Evolutionary conservation across 2,113 vertebrate genomes (phyloP).

Genomic region (Ancistrus triradiatus): DNA sequence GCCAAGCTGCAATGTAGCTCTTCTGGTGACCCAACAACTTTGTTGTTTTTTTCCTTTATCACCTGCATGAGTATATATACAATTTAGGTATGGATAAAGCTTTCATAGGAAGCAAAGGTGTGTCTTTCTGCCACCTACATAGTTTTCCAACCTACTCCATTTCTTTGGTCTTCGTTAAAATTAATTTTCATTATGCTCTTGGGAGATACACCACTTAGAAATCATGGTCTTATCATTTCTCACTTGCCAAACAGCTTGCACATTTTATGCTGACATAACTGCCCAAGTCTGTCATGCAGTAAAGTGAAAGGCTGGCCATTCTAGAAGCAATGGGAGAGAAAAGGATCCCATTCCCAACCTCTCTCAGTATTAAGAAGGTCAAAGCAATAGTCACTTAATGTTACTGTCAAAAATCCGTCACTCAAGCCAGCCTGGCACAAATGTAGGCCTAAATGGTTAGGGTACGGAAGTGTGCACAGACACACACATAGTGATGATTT

Average conservation of each 20-base stretch:
- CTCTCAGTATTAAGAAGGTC: conserved; percentile 36
- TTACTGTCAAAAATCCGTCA: conserved; percentile 9
- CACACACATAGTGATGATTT: background rate
- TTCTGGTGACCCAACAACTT: too few species aligned
- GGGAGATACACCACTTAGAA: conserved; percentile 55
- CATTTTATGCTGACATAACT: conserved; percentile 52
- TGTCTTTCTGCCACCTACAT: conserved; percentile 1
- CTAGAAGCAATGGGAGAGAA: conserved; percentile 31
- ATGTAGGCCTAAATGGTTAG: background rate
- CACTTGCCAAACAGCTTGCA: conserved; percentile 49
- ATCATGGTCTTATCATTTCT: conserved; percentile 53
- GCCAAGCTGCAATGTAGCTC: too few species aligned
- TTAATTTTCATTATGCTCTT: conserved; percentile 52
- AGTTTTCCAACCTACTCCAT: conserved; percentile 40
- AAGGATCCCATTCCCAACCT: conserved; percentile 1
- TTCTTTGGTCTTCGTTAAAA: conserved; percentile 46
- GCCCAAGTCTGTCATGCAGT: conserved; percentile 49
- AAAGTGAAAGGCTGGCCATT: conserved; percentile 44
- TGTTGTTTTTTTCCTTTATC: too few species aligned
- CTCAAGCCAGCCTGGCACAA: conserved; percentile 4
- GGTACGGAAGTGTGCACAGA: background rate
- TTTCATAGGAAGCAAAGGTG: background rate
- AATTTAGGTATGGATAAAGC: too few species aligned
- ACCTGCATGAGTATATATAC: too few species aligned
- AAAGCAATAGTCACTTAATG: conserved; percentile 43